Evolutionary conservation across 2,797 vertebrate species (phyloP), one percentile per base, ranked within the genome.

Genomic region (Cygnus olor): DNA sequence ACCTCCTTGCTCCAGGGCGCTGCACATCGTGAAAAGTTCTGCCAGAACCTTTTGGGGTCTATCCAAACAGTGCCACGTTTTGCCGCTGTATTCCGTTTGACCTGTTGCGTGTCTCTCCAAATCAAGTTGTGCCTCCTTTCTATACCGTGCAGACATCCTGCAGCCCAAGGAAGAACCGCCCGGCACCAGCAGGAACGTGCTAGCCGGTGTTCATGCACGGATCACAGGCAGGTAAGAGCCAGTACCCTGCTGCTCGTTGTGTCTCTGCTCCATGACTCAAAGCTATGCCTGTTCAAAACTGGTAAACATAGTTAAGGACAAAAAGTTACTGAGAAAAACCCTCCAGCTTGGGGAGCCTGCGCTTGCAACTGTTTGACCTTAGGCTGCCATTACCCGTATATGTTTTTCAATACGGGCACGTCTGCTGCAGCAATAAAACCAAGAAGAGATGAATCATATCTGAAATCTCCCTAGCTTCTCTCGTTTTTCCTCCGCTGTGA

Each of bases 121-220:
- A 14, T 3, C 40, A 53, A 80, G 17, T 32, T 7, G 1, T 2
- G 4, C 22, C 78, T 74, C 66, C 78, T 45, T 28, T 15, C 70
- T 25, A 14, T 51, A 6, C 9, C 0, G 2, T 0, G 1, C 0
- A 6, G 81, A 5, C 8, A 3, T 11, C 45, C 90, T 53, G 45
- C 40, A 10, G 78, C 71, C 81, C 12, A 8, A 36, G 78, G 38
- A 66, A 54, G 80, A 73, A 12, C 34, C 34, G 70, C n/a, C 45
- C 36, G 40, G 5, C 34, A 3, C 1, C 11, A 2, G 8, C 10
- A 22, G 88, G 44, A 42, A 11, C 1, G 3, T 4, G 14, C 40
- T 56, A 56, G 72, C 58, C 77, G 8, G 38, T 0, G 10, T 2
- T 40, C 38, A 20, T 2, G 1, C 2, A 1, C 3, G 40, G 64